Evolutionary conservation across 1,140 invertebrate species (phyloP).

Genomic region (Nixonia krombeini): DNA sequence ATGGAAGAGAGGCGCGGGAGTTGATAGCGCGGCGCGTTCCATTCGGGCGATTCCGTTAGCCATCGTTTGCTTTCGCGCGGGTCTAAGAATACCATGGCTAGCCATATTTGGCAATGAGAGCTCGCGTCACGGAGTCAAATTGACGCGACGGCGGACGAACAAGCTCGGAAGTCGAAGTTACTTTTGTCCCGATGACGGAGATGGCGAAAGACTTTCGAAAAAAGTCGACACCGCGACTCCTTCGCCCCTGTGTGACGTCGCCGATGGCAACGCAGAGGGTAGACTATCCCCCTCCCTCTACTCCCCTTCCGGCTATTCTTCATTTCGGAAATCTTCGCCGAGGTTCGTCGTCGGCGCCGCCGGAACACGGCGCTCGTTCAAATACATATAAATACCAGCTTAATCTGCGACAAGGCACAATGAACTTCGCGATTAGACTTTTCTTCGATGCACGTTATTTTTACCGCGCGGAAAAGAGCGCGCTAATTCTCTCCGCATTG

Average conservation of each 20-base stretch:
- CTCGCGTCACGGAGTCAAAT: conserved; percentile 29
- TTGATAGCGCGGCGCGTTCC: conserved; percentile 1
- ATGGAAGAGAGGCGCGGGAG: not conserved
- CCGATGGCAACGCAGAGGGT: not conserved
- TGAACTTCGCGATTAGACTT: conserved; percentile 1
- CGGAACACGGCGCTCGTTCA: not conserved
- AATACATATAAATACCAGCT: not conserved
- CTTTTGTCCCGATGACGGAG: not conserved
- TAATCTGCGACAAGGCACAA: no score
- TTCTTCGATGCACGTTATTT: no score
- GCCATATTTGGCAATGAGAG: conserved; percentile 57
- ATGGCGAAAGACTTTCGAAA: not conserved
- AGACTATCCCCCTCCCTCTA: no score
- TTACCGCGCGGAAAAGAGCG: no score
- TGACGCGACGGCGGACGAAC: conserved; percentile 19
- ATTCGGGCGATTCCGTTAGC: conserved; percentile 42
- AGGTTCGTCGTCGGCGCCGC: conserved; percentile 1
- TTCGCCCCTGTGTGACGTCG: no score
- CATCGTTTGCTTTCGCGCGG: conserved; percentile 45
- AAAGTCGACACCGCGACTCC: not conserved
- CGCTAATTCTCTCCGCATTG: no score
- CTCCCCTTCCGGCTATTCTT: no score
- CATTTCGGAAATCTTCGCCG: not conserved
- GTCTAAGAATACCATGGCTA: conserved; percentile 55
- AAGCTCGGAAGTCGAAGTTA: conserved; percentile 28